Percentiles rank a stretch among this genome's conserved stretches.
Conservation (phyloP, 2,797 vertebrate genomes). For the Alcedo quadribrachys region DNA sequence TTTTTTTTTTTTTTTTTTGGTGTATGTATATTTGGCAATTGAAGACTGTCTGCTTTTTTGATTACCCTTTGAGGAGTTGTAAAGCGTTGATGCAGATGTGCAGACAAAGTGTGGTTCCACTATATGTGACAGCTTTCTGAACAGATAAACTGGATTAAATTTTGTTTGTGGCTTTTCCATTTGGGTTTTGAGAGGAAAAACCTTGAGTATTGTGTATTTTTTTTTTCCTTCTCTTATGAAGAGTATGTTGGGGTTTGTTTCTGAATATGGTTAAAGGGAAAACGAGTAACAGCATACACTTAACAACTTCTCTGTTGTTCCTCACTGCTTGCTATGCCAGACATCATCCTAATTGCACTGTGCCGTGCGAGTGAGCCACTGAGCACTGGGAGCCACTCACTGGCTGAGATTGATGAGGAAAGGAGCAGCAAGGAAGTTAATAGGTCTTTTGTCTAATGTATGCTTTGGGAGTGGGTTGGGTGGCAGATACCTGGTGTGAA, state of each 20-base stretch:
- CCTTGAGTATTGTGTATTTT: fast-evolving
- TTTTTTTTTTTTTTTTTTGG: too few species aligned
- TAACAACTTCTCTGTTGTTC: not conserved
- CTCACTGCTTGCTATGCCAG: not conserved
- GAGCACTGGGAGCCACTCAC: not conserved
- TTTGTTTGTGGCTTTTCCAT: not conserved
- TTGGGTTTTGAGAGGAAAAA: not conserved
- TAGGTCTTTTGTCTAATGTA: not conserved
- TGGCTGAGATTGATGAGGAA: not conserved
- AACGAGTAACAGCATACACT: not conserved
- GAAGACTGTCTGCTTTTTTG: not conserved
- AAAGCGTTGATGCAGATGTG: not conserved
- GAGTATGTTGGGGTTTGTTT: not conserved
- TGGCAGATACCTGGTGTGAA: not conserved
- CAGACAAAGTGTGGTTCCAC: not conserved
- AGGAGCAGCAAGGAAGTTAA: not conserved
- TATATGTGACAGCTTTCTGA: not conserved
- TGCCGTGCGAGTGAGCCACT: not conserved
- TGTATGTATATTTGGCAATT: not conserved
- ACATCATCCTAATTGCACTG: not conserved
- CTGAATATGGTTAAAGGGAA: not conserved
- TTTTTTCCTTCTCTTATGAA: not conserved
- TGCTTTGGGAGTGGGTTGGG: not conserved
- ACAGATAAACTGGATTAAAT: not conserved
- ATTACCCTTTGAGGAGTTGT: not conserved